Base-by-base conservation (phyloP, 2,797 vertebrate species). In the Anableps anableps region DNA sequence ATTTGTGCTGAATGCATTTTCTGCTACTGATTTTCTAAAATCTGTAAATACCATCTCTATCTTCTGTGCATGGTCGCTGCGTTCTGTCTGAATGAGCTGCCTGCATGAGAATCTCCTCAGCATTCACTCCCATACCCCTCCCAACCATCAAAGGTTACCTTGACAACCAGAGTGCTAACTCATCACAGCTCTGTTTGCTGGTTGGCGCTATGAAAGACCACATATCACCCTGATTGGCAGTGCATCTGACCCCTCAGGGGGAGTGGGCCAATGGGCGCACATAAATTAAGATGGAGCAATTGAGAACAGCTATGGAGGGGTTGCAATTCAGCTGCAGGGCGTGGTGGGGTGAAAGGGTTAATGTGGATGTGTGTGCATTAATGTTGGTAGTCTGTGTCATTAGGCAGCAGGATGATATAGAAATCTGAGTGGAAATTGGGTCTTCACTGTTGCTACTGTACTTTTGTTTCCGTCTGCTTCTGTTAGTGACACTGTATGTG, bases 161-260 rank as follows among this genome's bases (percentile, higher is more conserved):
- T 94, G 94, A 91, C 94, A 94, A 95, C 94, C 92, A 88, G 92
- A 94, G 94, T 94, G 94, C 94, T 93, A 95, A 94, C 94, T 95
- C 94, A 95, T 95, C 93, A 93, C 88, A 6, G 76, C 72, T 73
- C 87, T 85, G 91, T 92, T 88, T 90, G 83, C 87, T 71, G 90
- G 87, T 91, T 86, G 92, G 85, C 81, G 87, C 89, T 85, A 81
- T 86, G 90, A 92, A 89, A 91, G 92, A 86, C 91, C 88, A 84
- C 90, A 91, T 91, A 92, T 94, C 93, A 91, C 83, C 79, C 77
- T 92, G 94, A 95, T 91, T 93, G 94, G 91, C 95, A 92, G 83
- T 36, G 81, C 80, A 88, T 85, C 92, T 93, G 90, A 94, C 89
- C 91, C 89, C 88, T 85, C 74, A 45, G 81, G 90, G 88, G 89